These are phyloP conservation scores for Bradynema listronoti DNA, from an alignment of 1,140 invertebrate genomes.

Conservation along the genomic window DNA sequence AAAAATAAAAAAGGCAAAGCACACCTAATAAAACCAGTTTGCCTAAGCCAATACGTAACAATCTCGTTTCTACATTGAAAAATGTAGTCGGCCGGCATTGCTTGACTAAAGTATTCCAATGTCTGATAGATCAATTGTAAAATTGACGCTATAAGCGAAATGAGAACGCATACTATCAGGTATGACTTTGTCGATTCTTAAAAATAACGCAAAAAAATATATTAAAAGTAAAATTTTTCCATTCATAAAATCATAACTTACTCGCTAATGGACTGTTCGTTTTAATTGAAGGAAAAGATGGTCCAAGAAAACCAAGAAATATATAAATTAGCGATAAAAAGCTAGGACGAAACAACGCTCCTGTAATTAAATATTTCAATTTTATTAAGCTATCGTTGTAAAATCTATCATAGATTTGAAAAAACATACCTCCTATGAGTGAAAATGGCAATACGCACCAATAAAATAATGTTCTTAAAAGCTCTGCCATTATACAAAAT, in stretches of 20 bases:
- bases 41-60: conserved; percentile 37
- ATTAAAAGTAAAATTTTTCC: conserved; percentile 1
- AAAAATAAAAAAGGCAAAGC: conserved; percentile 18
- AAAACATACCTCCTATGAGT: background rate
- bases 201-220: conserved; percentile 11
- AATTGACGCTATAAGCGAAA: conserved; percentile 23
- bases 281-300: conserved; percentile 35
- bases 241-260: conserved; percentile 21
- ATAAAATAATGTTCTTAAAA: background rate
- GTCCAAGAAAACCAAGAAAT: conserved; percentile 39
- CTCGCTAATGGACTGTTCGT: conserved; percentile 22
- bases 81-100: conserved; percentile 23
- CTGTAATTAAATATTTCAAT: conserved; percentile 17
- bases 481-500: conserved; percentile 7
- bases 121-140: conserved; percentile 44
- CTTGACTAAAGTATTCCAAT: conserved; percentile 31
- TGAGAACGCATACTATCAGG: conserved; percentile 20
- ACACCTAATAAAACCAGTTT: conserved; percentile 43
- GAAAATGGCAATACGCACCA: background rate
- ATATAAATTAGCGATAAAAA: conserved; percentile 46
- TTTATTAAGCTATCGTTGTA: too few species aligned
- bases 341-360: conserved; percentile 42
- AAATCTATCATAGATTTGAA: background rate
- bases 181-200: conserved; percentile 31
- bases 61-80: conserved; percentile 20